phyloP scores from a whole-genome alignment of 2,797 vertebrate genomes.

The Chelidonichthys spinosus region DNA sequence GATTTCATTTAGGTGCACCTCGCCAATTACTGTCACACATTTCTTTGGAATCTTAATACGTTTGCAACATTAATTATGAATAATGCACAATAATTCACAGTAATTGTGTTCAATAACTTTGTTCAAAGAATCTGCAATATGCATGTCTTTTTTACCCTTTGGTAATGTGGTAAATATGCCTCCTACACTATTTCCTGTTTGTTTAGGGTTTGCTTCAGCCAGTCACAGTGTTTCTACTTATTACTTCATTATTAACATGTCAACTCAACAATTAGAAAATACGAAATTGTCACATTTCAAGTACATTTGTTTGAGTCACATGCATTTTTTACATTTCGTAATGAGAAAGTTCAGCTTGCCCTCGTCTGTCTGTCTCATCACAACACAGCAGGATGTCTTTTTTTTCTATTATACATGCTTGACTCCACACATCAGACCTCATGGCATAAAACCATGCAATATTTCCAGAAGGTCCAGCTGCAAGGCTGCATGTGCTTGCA shows the following conservation, averaged over 20 bases:
- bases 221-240: conserved; percentile 30
- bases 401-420: conserved; percentile 35
- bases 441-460: conserved; percentile 53
- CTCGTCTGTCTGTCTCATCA: conserved; percentile 17
- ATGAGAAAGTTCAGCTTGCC: neutral
- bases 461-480: conserved; percentile 66
- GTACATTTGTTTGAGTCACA: neutral
- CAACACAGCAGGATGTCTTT: conserved; percentile 48
- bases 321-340: conserved; percentile 21
- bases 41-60: neutral
- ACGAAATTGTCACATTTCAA: neutral
- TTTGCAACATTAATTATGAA: conserved; percentile 5
- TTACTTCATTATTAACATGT: conserved; percentile 22
- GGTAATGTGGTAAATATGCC: conserved; percentile 54
- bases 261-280: conserved; percentile 7
- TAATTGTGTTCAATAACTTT: conserved; percentile 30
- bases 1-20: conserved; percentile 13
- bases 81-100: neutral
- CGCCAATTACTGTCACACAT: conserved; percentile 9
- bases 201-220: conserved; percentile 72
- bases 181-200: conserved; percentile 81
- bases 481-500: conserved; percentile 55
- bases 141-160: conserved; percentile 60
- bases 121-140: conserved; percentile 44
- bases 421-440: conserved; percentile 41